Percentiles rank a stretch among this genome's conserved stretches.
phyloP scores from a whole-genome alignment of 2,888 invertebrate genomes.

The Ptychoptera contaminata region DNA sequence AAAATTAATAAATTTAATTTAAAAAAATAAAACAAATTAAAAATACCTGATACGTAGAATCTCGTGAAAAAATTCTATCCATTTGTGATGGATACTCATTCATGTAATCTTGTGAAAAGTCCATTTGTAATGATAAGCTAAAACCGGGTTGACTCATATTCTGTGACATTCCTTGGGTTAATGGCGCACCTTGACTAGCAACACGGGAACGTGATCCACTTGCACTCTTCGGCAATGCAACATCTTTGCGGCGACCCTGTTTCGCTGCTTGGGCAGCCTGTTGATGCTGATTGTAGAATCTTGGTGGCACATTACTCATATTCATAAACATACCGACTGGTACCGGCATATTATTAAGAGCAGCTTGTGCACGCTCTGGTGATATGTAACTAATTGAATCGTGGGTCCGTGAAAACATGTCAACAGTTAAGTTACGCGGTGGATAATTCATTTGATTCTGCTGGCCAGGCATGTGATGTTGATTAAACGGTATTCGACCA shows the following conservation, averaged over 20 bases:
- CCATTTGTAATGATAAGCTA: constrained; percentile 47
- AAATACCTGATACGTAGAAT: constrained; percentile 64
- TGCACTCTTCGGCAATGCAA: constrained; percentile 15
- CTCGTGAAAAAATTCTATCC: constrained; percentile 88
- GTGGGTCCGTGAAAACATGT: constrained; percentile 50
- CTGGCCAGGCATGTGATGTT: not conserved
- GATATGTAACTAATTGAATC: constrained; percentile 90
- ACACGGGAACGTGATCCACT: constrained; percentile 21
- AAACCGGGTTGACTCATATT: constrained; percentile 52
- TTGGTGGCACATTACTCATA: constrained; percentile 62
- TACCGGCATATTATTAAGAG: constrained; percentile 71
- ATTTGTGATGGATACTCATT: constrained; percentile 52
- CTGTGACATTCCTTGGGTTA: constrained; percentile 65
- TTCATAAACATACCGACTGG: constrained; percentile 91
- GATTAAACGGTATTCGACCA: constrained; percentile 17
- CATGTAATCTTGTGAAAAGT: constrained; percentile 29
- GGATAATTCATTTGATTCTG: not conserved
- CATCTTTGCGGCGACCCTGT: constrained; percentile 28
- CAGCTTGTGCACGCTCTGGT: constrained; percentile 59
- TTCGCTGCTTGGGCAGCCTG: constrained; percentile 39
- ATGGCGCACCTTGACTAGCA: constrained; percentile 46
- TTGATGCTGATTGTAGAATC: constrained; percentile 61
- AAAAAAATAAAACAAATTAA: not conserved
- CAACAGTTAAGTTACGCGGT: constrained; percentile 29
- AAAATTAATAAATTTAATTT: not conserved